Evolutionary conservation across 2,113 vertebrate species (phyloP), one percentile per base, ranked within the genome.

Genomic region (Ictalurus furcatus): DNA sequence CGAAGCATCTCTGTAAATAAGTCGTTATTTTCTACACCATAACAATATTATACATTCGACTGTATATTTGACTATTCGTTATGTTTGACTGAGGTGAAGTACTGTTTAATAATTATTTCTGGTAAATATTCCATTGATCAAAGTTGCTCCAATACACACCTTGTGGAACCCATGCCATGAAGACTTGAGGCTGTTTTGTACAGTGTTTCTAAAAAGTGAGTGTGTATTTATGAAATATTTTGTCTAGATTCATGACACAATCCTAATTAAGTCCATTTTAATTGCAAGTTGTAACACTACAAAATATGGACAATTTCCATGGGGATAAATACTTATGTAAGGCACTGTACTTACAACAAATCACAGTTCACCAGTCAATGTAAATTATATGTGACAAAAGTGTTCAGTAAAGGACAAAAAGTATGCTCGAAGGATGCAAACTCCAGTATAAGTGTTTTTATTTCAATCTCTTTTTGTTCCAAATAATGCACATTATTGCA

Each of bases 401-500:
- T 34, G n/a, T 58, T 58, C 52, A 79, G 44, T 58, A 81, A 79
- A 52, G 76, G 4, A 48, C 52, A 30, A 56, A 54, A 34, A 23
- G n/a, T 82, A 34, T 9, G 9, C n/a, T 5, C 34, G 54, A 59
- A 30, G n/a, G 30, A 59, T 21, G 17, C 34, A 82, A 82, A 56
- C 52, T 19, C 44, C n/a, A 40, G 61, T 56, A 2, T 28, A 65
- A 88, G 58, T 85, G 63, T 63, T 91, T 48, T 90, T 90, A 91
- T 88, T 91, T 88, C 44, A 52, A 87, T 88, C 71, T 87, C 90
- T 78, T 3, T 74, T 19, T 74, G 23, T 81, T 84, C 90, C 48
- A 91, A 63, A 80, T 83, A 83, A 74, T 69, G 28, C 85, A 63
- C 89, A 30, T 78, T 85, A 90, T 88, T 88, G 73, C 78, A 73